Conservation (phyloP, 2,888 invertebrate genomes). For the Miltochrista miniata region DNA sequence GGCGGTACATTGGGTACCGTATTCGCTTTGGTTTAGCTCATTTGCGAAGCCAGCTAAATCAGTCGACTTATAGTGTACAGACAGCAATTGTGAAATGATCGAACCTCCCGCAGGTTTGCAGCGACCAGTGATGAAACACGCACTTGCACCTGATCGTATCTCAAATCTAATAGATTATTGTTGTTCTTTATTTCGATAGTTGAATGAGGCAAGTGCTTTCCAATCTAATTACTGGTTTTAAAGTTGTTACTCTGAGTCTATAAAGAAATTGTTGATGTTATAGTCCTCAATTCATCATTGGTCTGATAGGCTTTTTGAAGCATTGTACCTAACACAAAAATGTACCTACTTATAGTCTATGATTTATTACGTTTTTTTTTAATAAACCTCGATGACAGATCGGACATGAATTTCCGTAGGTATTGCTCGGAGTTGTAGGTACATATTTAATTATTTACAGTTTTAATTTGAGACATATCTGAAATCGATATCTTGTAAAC, state of each 20-base stretch:
- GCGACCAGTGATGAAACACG: constrained; percentile 58
- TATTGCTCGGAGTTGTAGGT: no score
- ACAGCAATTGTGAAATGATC: constrained; percentile 56
- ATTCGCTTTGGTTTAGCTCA: constrained; percentile 63
- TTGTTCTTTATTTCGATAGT: constrained; percentile 50
- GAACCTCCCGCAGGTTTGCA: constrained; percentile 63
- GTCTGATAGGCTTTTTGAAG: background rate
- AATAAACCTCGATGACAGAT: no score
- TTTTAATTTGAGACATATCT: no score
- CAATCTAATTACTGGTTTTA: constrained; percentile 24
- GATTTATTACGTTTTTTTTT: no score
- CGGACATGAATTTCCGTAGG: no score
- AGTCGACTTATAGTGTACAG: constrained; percentile 54
- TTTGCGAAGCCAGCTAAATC: constrained; percentile 64
- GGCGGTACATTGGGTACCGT: constrained; percentile 53
- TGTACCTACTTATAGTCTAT: no score
- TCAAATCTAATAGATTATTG: constrained; percentile 56
- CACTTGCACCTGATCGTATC: constrained; percentile 61
- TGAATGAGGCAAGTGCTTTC: constrained; percentile 45
- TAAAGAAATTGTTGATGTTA: background rate
- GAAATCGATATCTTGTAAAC: no score
- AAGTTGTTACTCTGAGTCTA: constrained; percentile 11
- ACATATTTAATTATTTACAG: no score
- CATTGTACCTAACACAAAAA: background rate
- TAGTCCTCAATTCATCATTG: background rate